phyloP scores from a whole-genome alignment of 2,113 vertebrate genomes.

The Chaetodon auriga region DNA sequence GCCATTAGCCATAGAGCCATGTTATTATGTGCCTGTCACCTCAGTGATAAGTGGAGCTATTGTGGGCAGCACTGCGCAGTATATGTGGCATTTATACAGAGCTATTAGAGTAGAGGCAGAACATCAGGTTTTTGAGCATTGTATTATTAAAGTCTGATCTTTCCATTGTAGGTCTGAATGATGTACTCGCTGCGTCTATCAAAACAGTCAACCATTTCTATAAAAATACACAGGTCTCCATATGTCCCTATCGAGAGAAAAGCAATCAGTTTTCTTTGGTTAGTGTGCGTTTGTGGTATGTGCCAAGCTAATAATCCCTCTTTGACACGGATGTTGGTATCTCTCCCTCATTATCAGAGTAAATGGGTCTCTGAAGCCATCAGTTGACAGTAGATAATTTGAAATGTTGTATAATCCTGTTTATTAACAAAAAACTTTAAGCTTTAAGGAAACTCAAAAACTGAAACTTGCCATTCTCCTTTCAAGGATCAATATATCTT shows the following conservation, averaged over 20 bases:
- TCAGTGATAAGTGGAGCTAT: slow-evolving; percentile 70
- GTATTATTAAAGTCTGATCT: slow-evolving; percentile 49
- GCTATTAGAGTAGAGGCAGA: slow-evolving; percentile 49
- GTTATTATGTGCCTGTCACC: slow-evolving; percentile 78
- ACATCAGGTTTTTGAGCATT: slow-evolving; percentile 32
- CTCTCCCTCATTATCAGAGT: not conserved
- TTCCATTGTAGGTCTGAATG: slow-evolving; percentile 27
- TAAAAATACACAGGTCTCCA: not conserved
- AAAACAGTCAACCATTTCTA: not conserved
- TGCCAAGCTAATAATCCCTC: not conserved
- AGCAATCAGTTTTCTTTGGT: not conserved
- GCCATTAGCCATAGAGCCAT: slow-evolving; percentile 70
- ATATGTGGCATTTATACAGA: slow-evolving; percentile 55
- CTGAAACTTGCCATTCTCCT: not conserved
- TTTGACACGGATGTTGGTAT: not conserved
- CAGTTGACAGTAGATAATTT: too few species aligned
- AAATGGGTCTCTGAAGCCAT: not conserved
- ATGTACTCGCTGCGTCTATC: slow-evolving; percentile 11
- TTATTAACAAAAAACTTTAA: not conserved
- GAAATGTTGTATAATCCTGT: not conserved
- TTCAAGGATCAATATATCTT: slow-evolving; percentile 2
- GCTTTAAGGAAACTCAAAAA: not conserved
- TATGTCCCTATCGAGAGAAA: not conserved
- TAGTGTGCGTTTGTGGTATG: not conserved
- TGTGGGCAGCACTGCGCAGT: slow-evolving; percentile 59